Conservation (phyloP, 2,888 invertebrate species). For the Sinodicranocentrus sp. region DNA sequence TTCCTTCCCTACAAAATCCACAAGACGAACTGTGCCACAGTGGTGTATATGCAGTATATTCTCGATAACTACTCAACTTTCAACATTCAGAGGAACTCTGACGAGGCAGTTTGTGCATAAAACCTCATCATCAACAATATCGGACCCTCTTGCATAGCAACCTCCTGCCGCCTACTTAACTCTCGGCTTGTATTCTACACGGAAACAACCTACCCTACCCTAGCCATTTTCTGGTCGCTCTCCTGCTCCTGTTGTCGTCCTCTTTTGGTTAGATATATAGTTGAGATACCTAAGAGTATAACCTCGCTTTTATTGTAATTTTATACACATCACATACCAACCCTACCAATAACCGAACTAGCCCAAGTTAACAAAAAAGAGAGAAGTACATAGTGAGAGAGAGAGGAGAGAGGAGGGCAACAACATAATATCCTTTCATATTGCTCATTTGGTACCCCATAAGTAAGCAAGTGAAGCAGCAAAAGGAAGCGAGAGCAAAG, state of each 20-base stretch:
- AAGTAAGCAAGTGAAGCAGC: slow-evolving; percentile 5
- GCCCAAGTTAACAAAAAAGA: slow-evolving; percentile 32
- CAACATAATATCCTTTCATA: slow-evolving; percentile 44
- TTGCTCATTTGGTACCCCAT: slow-evolving; percentile 1
- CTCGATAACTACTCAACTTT: too few relatives aligned
- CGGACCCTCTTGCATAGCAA: slow-evolving; percentile 41
- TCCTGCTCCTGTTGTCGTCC: slow-evolving; percentile 45
- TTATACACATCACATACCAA: slow-evolving; percentile 65
- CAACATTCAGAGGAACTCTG: slow-evolving; percentile 57
- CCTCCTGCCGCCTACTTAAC: slow-evolving; percentile 52
- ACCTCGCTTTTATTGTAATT: slow-evolving; percentile 68
- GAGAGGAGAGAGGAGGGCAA: slow-evolving; percentile 60
- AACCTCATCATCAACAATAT: slow-evolving; percentile 48
- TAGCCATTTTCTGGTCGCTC: slow-evolving; percentile 47
- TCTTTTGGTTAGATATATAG: slow-evolving; percentile 29
- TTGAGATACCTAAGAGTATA: slow-evolving; percentile 56
- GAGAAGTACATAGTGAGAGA: slow-evolving; percentile 18
- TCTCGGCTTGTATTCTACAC: slow-evolving; percentile 12
- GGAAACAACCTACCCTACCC: slow-evolving; percentile 67
- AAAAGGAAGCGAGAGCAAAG: slow-evolving; percentile 21
- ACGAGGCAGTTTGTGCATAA: slow-evolving; percentile 63
- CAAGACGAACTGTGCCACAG: slow-evolving; percentile 50
- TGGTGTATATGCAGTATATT: slow-evolving; percentile 23
- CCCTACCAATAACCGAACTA: slow-evolving; percentile 38
- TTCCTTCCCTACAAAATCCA: slow-evolving; percentile 67